Conservation (phyloP, 2,797 vertebrate genomes). For the Amazona ochrocephala region DNA sequence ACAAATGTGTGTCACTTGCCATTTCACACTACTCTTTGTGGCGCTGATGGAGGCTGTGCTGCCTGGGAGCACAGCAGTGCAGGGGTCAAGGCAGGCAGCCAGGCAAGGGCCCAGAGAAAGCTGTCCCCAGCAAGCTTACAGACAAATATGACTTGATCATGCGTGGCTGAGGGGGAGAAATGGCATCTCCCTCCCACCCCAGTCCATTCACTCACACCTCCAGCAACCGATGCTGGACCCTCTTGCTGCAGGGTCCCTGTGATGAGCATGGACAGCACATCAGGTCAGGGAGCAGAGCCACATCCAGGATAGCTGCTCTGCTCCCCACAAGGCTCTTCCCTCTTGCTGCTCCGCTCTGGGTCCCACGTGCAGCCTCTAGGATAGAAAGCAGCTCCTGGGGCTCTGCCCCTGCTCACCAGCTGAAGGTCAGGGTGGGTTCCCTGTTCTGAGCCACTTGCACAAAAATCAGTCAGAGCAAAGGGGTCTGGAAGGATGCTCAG, state of each 20-base stretch:
- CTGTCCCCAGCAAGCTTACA: not conserved
- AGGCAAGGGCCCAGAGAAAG: not conserved
- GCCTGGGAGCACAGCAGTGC: not conserved
- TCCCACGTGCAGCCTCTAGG: not conserved
- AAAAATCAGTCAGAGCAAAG: not conserved
- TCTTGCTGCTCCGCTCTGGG: accelerated
- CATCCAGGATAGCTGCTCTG: accelerated
- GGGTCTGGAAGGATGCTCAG: not conserved
- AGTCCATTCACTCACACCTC: not conserved
- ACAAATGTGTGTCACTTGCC: not conserved
- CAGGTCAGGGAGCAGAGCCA: accelerated
- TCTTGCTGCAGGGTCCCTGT: not conserved
- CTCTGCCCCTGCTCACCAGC: not conserved
- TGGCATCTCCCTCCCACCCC: not conserved
- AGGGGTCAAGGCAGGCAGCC: accelerated
- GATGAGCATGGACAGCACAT: not conserved
- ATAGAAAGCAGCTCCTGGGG: not conserved
- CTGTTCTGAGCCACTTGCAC: not conserved
- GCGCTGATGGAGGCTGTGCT: accelerated
- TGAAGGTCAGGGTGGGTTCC: not conserved
- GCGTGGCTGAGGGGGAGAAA: accelerated
- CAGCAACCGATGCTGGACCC: accelerated
- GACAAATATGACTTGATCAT: not conserved
- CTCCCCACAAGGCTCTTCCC: not conserved
- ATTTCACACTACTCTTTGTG: not conserved